Evolutionary conservation across 30 jellyfish, hydroid and myxozoan genomes (phyloP), one percentile per base, ranked within the genome.

Genomic region (Turritopsis rubra): DNA sequence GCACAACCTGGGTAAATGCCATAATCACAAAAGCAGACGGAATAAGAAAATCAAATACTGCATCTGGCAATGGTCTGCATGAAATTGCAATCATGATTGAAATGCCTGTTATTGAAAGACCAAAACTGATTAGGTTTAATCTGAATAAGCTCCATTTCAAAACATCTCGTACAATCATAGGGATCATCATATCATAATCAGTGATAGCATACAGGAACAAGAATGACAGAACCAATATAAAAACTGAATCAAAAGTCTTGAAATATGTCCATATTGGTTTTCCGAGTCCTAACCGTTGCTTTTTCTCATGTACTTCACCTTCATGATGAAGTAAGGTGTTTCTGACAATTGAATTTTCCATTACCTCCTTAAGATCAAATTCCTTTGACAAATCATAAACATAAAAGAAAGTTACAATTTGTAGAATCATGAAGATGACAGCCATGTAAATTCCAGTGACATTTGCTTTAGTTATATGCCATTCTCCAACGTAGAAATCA

Each of bases 301-400:
- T 13, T 13, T 41, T 41, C 9, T 41, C 60, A 41, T 3, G 60
- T 41, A 13, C 13, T 41, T 41, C 60, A 41, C 13, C 60, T 41
- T 41, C 60, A 41, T 41, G 60, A 5, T 41, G 60, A 41, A 41
- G 60, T 3, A 41, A 41, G 13, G 60, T 41, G 9, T 41, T 41
- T 41, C 13, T 41, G 13, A 41, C 60, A 41, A 5, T 41, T 3
- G 9, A 41, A 41, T 41, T 41, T 41, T 41, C 60, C 60, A 41
- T 3, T 41, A 3, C 60, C 13, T 41, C 9, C 60, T 84, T 84
- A 28, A 84, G 81, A 73, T 84, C 90, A 29, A 84, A 84, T 24
- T 60, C 81, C 23, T 41, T 21, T 16, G 90, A 84, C 80, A 84
- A 29, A 74, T 84, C 90, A 24, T 82, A 72, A 21, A 81, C 86